Base-by-base conservation (phyloP, 2,797 vertebrate species). In the Uromys caudimaculatus region DNA sequence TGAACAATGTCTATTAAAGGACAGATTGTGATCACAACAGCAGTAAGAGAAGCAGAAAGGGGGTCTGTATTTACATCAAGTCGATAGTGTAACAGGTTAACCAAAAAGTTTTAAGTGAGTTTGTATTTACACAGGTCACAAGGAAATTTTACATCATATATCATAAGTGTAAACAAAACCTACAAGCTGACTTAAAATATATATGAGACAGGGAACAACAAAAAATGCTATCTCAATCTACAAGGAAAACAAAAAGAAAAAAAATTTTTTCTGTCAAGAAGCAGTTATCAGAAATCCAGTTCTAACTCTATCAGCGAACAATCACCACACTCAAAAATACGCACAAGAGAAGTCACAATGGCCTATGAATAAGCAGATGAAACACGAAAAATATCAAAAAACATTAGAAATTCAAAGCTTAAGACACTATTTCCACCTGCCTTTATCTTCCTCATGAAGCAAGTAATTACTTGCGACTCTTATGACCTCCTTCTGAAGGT, bases 381-480 rank as follows among this genome's bases (percentile, higher is more conserved):
- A 17, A 84, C 29, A 91, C 54, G 19, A 19, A 94, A 93, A 23
- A 58, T 54, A 41, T 7, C 23, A 95, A 95, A 94, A 54, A 88
- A 95, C 58, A 69, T 93, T 91, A 93, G 93, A 96, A 96, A 94
- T 11, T 35, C 35, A 90, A 85, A 62, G 17, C 62, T 62, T 91
- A 89, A 82, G 23, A 91, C 44, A 54, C 10, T 89, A 47, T 78
- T 86, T 60, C 54, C 73, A 86, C 24, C 14, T 17, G 44, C 23
- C 35, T 93, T 44, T 87, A 32, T 67, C 6, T 78, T 93, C 62
- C 50, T 76, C 35, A 81, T 77, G 47, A 91, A 90, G 17, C 52
- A 89, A 13, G 12, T 67, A 69, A 23, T 91, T 94, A 67, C 84
- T 78, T 23, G 21, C 32, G 3, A 21, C 50, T 92, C 41, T 87